These are phyloP conservation scores for Neofelis nebulosa DNA, from an alignment of 2,113 vertebrate genomes.

Conservation along the genomic window DNA sequence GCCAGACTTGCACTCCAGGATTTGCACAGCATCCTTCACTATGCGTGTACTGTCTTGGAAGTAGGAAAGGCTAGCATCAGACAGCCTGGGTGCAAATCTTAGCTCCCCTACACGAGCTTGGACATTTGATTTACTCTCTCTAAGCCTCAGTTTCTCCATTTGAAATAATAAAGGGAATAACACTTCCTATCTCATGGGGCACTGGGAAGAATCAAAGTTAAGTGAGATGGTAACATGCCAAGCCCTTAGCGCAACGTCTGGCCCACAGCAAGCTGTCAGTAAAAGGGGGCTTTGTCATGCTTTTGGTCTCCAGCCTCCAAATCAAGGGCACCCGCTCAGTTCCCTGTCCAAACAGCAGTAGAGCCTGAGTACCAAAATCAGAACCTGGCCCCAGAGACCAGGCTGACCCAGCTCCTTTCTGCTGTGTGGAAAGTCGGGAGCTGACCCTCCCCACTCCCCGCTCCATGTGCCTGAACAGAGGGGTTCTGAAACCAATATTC, in stretches of 20 bases:
- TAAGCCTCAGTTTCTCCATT: background rate
- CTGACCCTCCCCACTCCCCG: background rate
- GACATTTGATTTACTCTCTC: background rate
- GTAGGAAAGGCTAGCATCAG: background rate
- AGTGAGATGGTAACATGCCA: background rate
- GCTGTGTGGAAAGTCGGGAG: background rate
- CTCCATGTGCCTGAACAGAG: fast-evolving
- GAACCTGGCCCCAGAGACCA: background rate
- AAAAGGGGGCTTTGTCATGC: background rate
- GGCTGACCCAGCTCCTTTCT: background rate
- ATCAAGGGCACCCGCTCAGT: slow-evolving; percentile 19
- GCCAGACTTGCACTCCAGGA: background rate
- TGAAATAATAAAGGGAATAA: background rate
- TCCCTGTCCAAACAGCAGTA: background rate
- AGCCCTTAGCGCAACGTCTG: background rate
- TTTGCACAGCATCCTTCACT: background rate
- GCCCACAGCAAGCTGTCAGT: background rate
- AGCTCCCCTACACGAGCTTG: background rate
- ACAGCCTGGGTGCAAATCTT: background rate
- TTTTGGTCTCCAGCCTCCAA: background rate
- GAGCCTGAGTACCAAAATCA: background rate
- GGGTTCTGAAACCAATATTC: background rate
- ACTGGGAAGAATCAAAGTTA: slow-evolving; percentile 1
- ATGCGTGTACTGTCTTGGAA: fast-evolving
- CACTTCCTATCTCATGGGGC: background rate